Conservation (phyloP, 2,113 vertebrate species). For the Sclerurus mexicanus region DNA sequence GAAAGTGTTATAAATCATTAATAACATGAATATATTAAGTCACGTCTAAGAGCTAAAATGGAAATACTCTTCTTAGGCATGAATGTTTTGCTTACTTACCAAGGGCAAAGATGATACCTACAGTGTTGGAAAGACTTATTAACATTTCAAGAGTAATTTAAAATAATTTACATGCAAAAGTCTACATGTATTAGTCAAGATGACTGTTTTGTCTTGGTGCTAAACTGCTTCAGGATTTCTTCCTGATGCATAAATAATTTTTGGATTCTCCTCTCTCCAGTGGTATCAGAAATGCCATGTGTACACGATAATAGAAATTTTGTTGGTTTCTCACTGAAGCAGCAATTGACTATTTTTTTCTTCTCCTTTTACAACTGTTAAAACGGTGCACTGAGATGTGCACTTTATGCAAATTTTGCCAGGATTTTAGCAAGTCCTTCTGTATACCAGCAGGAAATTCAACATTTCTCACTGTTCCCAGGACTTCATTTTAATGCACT, state of each 20-base stretch:
- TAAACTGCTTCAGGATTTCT: not conserved
- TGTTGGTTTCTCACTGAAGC: not conserved
- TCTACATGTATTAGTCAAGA: not conserved
- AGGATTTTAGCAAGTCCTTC: not conserved
- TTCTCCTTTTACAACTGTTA: not conserved
- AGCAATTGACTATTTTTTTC: not conserved
- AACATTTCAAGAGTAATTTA: not conserved
- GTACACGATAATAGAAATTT: not conserved
- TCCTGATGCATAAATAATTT: not conserved
- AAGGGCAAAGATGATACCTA: not conserved
- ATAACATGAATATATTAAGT: not conserved
- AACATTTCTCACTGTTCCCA: not conserved
- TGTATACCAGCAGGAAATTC: not conserved
- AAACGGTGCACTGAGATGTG: not conserved
- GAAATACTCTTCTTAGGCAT: not conserved
- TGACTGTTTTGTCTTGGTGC: not conserved
- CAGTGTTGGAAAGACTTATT: not conserved
- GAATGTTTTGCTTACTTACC: slow-evolving; percentile 16
- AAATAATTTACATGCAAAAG: not conserved
- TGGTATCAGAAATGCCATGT: not conserved
- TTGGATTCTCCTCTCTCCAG: not conserved
- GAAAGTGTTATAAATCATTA: slow-evolving; percentile 12
- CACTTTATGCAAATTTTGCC: not conserved
- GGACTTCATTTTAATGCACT: not conserved
- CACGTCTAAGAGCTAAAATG: not conserved